Evolutionary conservation across 2,888 invertebrate species (phyloP), one percentile per base, ranked within the genome.

Genomic region (Tortrix viridana): DNA sequence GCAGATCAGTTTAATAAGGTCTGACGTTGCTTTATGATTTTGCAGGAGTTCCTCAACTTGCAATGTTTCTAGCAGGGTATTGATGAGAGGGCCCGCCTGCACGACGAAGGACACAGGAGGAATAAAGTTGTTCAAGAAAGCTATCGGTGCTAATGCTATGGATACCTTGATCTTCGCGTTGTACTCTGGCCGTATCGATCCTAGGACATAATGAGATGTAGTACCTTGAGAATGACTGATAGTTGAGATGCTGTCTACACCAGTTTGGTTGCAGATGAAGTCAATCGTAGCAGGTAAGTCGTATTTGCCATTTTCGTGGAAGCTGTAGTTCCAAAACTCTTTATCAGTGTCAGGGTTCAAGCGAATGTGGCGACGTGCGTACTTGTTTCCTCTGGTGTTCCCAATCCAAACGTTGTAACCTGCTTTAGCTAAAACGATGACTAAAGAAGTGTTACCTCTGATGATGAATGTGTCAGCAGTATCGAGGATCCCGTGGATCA

Each of bases 201-300:
- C 79, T 88, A 94, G 89, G 0, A 93, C 93, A 67, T 90, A 94
- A 71, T 93, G 94, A 44, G 85, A 74, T 0, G 94, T 94, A 0
- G 93, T 93, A 20, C 96, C 96, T 81, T 93, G 93, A 6, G 96
- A 96, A 77, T 96, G 95, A 1, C 96, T 96, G 6, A 95, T 82
- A 76, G 95, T 95, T 71, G 93, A 93, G 1, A 96, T 68, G 61
- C 93, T 85, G 0, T 89, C 69, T 43, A 91, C 84, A 1, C 92
- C 89, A 0, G 95, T 95, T 5, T 32, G 65, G 54, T 0, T 69
- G 56, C 18, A 49, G 32, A 89, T 73, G 55, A 80, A 81, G 68
- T 89, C 86, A 5, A 88, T 93, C 78, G 93, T 93, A 0, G 95
- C 94, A 6, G 96, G 95, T 1, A 96, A 65, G 79, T 97, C 97